Evolutionary conservation across 1,140 invertebrate species (phyloP).

Genomic region (Oedothorax gibbosus): DNA sequence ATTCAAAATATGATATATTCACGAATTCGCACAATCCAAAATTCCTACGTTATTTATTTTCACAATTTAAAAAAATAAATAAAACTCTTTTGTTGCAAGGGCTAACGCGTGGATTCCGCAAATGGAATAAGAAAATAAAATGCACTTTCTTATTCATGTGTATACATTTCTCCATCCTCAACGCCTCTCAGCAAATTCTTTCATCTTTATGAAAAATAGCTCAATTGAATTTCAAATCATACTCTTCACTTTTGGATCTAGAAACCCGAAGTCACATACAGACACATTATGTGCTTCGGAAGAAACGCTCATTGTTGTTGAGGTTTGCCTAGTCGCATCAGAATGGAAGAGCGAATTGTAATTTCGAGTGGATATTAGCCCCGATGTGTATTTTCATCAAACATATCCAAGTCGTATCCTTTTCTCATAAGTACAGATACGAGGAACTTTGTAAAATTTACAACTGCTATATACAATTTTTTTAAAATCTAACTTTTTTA

Average conservation of each 20-base stretch:
- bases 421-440: too few relatives aligned
- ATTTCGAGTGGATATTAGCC: too few relatives aligned
- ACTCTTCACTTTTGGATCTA: slow-evolving; percentile 36
- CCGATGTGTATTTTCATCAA: too few relatives aligned
- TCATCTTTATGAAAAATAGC: slow-evolving; percentile 36
- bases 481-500: too few relatives aligned
- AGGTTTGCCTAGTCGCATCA: background rate
- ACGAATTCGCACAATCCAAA: too few relatives aligned
- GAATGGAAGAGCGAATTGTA: too few relatives aligned
- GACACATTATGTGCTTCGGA: background rate
- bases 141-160: slow-evolving; percentile 32
- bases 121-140: slow-evolving; percentile 29
- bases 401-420: too few relatives aligned
- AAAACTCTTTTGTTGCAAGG: background rate
- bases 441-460: too few relatives aligned
- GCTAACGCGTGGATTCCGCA: background rate
- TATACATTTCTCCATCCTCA: slow-evolving; percentile 12
- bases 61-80: slow-evolving; percentile 14
- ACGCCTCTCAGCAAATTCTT: background rate
- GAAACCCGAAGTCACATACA: slow-evolving; percentile 18
- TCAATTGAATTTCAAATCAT: slow-evolving; percentile 49
- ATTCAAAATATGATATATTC: too few relatives aligned
- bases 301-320: slow-evolving; percentile 34
- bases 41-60: slow-evolving; percentile 21
- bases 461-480: too few relatives aligned